phyloP scores from a whole-genome alignment of 1,140 invertebrate genomes.

The Amphibalanus amphitrite region DNA sequence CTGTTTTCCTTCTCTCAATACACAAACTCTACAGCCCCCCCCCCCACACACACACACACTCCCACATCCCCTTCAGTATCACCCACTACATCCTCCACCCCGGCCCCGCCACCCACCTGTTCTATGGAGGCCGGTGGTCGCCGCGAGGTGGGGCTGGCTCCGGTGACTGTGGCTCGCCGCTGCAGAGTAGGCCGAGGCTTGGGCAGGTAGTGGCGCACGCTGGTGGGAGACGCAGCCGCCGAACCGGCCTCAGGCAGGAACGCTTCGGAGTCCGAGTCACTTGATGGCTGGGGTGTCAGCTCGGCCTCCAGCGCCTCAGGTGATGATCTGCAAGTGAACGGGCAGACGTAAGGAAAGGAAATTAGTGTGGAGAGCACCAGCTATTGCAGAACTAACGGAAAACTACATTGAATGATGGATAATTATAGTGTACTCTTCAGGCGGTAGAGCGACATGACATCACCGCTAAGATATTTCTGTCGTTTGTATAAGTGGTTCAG shows the following conservation, averaged over 20 bases:
- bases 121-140: slow-evolving; percentile 44
- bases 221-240: slow-evolving; percentile 22
- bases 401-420: no score
- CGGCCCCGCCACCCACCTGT: slow-evolving; percentile 35
- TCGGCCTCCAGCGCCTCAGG: slow-evolving; percentile 10
- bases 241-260: slow-evolving; percentile 20
- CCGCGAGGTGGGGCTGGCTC: slow-evolving; percentile 51
- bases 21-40: slow-evolving; percentile 2
- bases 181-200: slow-evolving; percentile 55
- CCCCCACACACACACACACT: no score
- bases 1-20: no score
- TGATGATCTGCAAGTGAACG: slow-evolving; percentile 4
- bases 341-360: no score
- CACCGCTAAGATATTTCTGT: no score
- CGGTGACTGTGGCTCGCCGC: slow-evolving; percentile 70
- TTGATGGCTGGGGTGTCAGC: slow-evolving; percentile 11
- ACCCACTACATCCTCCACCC: no score
- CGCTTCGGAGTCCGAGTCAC: slow-evolving; percentile 22
- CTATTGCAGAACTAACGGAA: no score
- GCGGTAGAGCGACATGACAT: no score
- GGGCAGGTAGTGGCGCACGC: slow-evolving; percentile 45
- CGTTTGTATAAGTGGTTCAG: no score
- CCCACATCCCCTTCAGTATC: no score
- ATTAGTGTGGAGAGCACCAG: no score
- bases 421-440: no score